A percentile compares a stretch with the other conserved stretches of the same genome.
Evolutionary conservation across 2,888 invertebrate genomes (phyloP).

Genomic region (Ornithoptera priamus): DNA sequence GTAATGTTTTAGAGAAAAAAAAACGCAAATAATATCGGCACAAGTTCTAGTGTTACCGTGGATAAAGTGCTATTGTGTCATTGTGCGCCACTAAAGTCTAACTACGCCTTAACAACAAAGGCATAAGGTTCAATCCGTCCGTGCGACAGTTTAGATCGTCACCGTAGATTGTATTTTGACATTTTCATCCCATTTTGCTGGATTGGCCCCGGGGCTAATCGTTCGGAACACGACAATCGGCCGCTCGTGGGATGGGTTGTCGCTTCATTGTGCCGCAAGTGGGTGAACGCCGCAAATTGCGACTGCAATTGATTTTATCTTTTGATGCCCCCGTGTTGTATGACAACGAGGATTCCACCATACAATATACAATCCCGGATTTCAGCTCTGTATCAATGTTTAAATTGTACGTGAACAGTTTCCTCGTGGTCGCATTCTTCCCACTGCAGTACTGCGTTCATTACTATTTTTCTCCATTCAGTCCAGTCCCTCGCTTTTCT

Average conservation of each 20-base stretch:
- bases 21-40: constrained; percentile 55
- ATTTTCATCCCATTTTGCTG: constrained; percentile 74
- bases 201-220: constrained; percentile 67
- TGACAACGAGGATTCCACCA: constrained; percentile 12
- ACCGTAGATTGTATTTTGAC: constrained; percentile 75
- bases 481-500: too few species aligned
- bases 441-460: too few species aligned
- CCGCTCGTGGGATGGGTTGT: constrained; percentile 41
- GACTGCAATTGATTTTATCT: constrained; percentile 32
- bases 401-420: neutral
- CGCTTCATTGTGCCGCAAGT: constrained; percentile 36
- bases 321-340: constrained; percentile 21
- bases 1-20: constrained; percentile 40
- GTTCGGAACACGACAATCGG: constrained; percentile 53
- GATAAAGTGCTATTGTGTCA: constrained; percentile 51
- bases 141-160: constrained; percentile 54
- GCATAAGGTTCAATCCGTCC: constrained; percentile 26
- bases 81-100: constrained; percentile 34
- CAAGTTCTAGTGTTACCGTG: constrained; percentile 72
- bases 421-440: too few species aligned
- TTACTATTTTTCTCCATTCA: too few species aligned
- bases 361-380: constrained; percentile 6
- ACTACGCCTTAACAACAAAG: constrained; percentile 7
- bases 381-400: neutral
- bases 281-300: constrained; percentile 39